Conservation (phyloP, 92 coral and sea anemone genomes). For the Chrysogorgia sp. region DNA sequence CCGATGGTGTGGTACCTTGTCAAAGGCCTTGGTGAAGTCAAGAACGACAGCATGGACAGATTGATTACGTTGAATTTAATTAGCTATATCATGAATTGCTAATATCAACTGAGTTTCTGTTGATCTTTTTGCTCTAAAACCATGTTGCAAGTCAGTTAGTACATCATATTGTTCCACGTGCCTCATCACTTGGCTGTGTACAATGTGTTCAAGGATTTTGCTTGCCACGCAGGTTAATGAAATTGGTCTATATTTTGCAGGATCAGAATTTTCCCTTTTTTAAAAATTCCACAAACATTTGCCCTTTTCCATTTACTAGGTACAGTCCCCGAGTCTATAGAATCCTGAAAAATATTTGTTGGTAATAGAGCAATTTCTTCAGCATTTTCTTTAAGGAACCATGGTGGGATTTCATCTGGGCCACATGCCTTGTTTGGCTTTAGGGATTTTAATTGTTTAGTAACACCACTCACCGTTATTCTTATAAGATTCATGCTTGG, state of each 20-base stretch:
- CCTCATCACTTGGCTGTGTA: conserved; percentile 4
- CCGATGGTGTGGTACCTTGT: too few species aligned
- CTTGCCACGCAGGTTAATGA: too few species aligned
- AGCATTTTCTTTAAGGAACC: conserved; percentile 17
- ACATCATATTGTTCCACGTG: background rate
- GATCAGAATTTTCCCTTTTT: too few species aligned
- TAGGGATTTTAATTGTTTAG: conserved; percentile 29
- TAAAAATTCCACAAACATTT: too few species aligned
- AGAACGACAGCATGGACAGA: too few species aligned
- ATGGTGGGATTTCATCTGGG: conserved; percentile 21
- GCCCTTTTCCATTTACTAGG: background rate
- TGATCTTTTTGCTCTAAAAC: too few species aligned
- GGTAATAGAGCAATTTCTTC: background rate
- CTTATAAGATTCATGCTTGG: conserved; percentile 15
- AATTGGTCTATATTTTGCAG: too few species aligned
- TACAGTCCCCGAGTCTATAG: background rate
- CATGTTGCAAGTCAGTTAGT: too few species aligned
- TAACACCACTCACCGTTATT: conserved; percentile 39
- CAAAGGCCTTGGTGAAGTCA: too few species aligned
- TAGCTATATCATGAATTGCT: too few species aligned
- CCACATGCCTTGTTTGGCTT: conserved; percentile 53
- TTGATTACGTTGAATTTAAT: too few species aligned
- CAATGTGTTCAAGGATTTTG: background rate
- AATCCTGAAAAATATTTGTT: conserved; percentile 7
- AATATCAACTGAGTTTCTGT: too few species aligned